Evolutionary conservation across 2,113 vertebrate genomes (phyloP).

Genomic region (Centropristis striata): DNA sequence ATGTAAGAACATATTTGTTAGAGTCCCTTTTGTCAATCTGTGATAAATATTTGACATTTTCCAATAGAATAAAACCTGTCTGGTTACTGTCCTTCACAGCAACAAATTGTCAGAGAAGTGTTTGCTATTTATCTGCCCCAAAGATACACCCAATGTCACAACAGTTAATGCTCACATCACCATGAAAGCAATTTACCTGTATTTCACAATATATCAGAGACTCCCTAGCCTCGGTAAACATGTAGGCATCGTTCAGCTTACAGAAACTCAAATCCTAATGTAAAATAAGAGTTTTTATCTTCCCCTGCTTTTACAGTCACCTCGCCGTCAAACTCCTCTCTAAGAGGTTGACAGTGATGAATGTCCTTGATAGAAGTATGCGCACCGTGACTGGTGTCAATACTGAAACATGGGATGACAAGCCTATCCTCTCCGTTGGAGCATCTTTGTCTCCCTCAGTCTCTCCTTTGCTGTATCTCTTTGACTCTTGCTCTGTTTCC

Average conservation of each 20-base stretch:
- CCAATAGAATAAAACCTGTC: slow-evolving; percentile 16
- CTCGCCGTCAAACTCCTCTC: background rate
- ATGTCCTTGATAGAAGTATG: slow-evolving; percentile 26
- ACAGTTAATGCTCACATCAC: slow-evolving; percentile 1
- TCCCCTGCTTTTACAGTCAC: background rate
- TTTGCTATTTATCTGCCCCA: background rate
- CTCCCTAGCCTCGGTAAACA: background rate
- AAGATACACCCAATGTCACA: slow-evolving; percentile 11
- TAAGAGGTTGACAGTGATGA: slow-evolving; percentile 44
- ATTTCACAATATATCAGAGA: background rate
- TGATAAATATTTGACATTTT: slow-evolving; percentile 34
- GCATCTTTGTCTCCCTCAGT: slow-evolving; percentile 14
- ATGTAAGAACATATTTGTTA: slow-evolving; percentile 5
- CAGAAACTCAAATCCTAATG: slow-evolving; percentile 5
- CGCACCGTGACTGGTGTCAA: slow-evolving; percentile 22
- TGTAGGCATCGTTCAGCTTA: slow-evolving; percentile 6
- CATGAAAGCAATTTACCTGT: slow-evolving; percentile 11
- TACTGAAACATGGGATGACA: slow-evolving; percentile 29
- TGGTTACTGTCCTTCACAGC: background rate
- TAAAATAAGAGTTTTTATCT: background rate
- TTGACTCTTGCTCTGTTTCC: slow-evolving; percentile 12
- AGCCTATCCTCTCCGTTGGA: slow-evolving; percentile 14
- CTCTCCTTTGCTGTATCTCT: slow-evolving; percentile 10
- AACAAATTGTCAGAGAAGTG: background rate
- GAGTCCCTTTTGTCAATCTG: background rate